A percentile compares a stretch with the other conserved stretches of the same genome.
These are phyloP conservation scores for Oxycera nigricornis DNA, from an alignment of 2,888 invertebrate genomes.

Conservation along the genomic window DNA sequence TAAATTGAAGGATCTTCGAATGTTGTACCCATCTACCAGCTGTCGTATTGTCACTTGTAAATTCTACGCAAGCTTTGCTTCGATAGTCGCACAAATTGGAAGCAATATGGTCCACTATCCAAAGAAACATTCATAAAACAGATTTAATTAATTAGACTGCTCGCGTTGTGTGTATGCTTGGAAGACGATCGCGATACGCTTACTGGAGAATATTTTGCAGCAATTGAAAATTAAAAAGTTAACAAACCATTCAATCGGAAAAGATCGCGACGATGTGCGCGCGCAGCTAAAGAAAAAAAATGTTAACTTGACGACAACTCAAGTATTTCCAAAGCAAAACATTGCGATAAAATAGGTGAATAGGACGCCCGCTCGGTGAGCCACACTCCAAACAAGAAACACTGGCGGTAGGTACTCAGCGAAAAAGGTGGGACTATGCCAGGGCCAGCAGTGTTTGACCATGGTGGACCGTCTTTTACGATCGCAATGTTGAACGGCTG, in stretches of 20 bases:
- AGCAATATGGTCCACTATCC: not conserved
- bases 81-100: not conserved
- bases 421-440: slow-evolving; percentile 19
- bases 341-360: slow-evolving; percentile 9
- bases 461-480: slow-evolving; percentile 15
- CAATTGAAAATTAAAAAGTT: not conserved
- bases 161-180: not conserved
- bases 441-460: not conserved
- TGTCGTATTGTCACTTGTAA: not conserved
- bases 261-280: not conserved
- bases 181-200: not conserved
- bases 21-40: not conserved
- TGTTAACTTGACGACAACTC: not conserved
- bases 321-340: not conserved
- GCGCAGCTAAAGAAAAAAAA: not conserved
- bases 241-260: not conserved
- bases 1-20: not conserved
- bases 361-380: not conserved
- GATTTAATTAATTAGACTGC: slow-evolving; percentile 10
- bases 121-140: not conserved
- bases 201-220: not conserved
- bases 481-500: not conserved
- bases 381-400: not conserved
- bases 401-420: not conserved
- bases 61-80: not conserved